phyloP scores from a whole-genome alignment of 1,140 invertebrate genomes.

The Eulimnadia texana region DNA sequence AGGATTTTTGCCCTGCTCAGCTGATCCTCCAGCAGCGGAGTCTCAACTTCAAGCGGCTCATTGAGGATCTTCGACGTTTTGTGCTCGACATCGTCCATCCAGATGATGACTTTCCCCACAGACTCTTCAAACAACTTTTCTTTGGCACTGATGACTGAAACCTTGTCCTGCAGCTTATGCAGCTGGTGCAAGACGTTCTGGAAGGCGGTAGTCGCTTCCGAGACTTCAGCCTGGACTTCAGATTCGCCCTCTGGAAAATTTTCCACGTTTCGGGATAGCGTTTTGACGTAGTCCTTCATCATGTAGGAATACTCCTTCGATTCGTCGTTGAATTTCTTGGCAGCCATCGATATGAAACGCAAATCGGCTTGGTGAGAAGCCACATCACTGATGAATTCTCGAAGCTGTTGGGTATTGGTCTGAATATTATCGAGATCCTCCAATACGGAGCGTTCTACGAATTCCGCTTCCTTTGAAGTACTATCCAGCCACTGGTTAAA shows the following conservation, averaged over 20 bases:
- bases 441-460: conserved; percentile 67
- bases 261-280: conserved; percentile 56
- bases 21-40: conserved; percentile 73
- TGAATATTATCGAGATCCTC: conserved; percentile 58
- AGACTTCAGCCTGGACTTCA: conserved; percentile 50
- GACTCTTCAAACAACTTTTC: conserved; percentile 69
- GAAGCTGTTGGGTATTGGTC: conserved; percentile 53
- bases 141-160: conserved; percentile 57
- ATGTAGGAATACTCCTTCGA: conserved; percentile 71
- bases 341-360: conserved; percentile 83
- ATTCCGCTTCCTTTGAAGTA: conserved; percentile 59
- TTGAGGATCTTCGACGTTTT: conserved; percentile 44
- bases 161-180: conserved; percentile 60
- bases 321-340: conserved; percentile 86
- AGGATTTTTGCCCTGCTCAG: conserved; percentile 64
- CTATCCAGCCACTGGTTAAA: conserved; percentile 74
- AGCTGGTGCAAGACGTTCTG: conserved; percentile 47
- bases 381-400: conserved; percentile 82
- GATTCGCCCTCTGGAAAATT: conserved; percentile 61
- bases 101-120: conserved; percentile 61
- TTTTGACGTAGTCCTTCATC: conserved; percentile 69
- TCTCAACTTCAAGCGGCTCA: conserved; percentile 53
- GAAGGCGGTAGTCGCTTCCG: conserved; percentile 36
- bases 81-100: conserved; percentile 67
- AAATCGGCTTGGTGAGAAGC: conserved; percentile 88